phyloP scores from a whole-genome alignment of 2,113 vertebrate genomes.

The Tachysurus fulvidraco region DNA sequence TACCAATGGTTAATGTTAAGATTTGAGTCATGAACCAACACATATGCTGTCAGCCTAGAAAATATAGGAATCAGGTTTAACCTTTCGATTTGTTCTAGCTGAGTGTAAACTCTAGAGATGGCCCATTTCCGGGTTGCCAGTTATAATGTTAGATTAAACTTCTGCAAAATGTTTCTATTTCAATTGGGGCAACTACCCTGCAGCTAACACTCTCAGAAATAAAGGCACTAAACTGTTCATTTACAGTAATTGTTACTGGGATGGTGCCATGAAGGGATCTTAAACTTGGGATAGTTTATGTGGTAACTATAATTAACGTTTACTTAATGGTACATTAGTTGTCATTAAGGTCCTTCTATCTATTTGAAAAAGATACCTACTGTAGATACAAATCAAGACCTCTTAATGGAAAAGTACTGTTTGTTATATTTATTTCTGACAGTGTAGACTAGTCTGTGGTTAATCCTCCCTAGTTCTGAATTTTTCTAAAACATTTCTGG shows the following conservation, averaged over 20 bases:
- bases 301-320: background rate
- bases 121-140: background rate
- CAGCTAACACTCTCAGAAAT: background rate
- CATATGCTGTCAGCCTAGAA: background rate
- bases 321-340: background rate
- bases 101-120: background rate
- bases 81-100: background rate
- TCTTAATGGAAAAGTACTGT: background rate
- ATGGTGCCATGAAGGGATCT: background rate
- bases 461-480: background rate
- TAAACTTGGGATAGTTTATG: background rate
- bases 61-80: background rate
- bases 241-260: background rate
- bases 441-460: background rate
- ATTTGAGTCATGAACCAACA: background rate
- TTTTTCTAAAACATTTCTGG: background rate
- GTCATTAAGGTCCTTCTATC: background rate
- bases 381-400: too few species aligned
- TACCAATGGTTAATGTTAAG: background rate
- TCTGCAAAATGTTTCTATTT: background rate
- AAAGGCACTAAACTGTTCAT: background rate
- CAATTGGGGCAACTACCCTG: background rate
- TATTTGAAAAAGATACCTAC: background rate
- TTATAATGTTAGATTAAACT: background rate
- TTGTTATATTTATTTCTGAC: background rate